Evolutionary conservation across 2,888 invertebrate genomes (phyloP), one percentile per base, ranked within the genome.

Genomic region (Lissocephala sabroskyi): DNA sequence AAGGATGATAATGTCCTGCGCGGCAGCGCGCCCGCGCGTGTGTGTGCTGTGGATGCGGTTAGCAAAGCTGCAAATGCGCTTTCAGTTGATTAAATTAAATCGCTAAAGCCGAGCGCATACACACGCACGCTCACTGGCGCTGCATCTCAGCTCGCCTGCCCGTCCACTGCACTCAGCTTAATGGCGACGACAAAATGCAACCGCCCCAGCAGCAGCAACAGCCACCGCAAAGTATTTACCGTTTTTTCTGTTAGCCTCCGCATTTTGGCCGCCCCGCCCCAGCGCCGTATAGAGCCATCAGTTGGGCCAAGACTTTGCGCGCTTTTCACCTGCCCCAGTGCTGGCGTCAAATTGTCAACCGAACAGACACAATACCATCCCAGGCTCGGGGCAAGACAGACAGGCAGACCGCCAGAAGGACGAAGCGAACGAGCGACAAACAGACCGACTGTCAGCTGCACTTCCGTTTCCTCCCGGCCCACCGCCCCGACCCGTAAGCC

Each of bases 41-140:
- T 45, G 11, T 29, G 29, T 19, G 23, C 33, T 52, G 42, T 56
- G 42, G 52, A 44, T 57, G 71, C 39, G 65, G 60, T 54, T 62
- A 53, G 58, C 39, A 60, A 60, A 67, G 63, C 73, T 71, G 67
- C 55, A 73, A 73, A 75, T 71, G 68, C 68, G 73, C 73, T 75
- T 71, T 73, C 75, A 65, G 71, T 71, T 73, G 73, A 73, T 73
- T 73, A 75, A 73, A 70, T 70, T 70, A 74, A 70, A 74, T 74
- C 70, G 70, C 70, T 64, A 61, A 70, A 62, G 71, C 67, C 57
- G 55, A 56, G 40, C 46, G 49, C 47, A 41, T n/a, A n/a, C n/a
- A n/a, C n/a, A n/a, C n/a, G 45, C 51, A 49, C n/a, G 52, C 65
- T 52, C n/a, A 32, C n/a, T n/a, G n/a, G n/a, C n/a, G n/a, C n/a